Percentiles rank a stretch among this genome's conserved stretches.
These are phyloP conservation scores for Rotaria macrura DNA, from an alignment of 2,888 invertebrate species.

Conservation along the genomic window DNA sequence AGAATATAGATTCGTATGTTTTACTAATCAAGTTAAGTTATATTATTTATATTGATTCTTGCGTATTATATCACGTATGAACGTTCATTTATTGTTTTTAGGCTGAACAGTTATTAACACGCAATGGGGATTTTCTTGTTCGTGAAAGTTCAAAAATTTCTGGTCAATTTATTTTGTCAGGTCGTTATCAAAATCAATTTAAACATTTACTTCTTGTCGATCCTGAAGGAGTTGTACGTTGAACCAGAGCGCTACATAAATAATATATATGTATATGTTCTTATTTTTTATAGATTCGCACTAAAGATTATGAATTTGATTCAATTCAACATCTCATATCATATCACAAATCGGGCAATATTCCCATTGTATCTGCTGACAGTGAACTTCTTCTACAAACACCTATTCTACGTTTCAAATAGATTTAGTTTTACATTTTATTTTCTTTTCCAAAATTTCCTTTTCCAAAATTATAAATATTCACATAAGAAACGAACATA, in stretches of 20 bases:
- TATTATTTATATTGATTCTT: too few relatives aligned
- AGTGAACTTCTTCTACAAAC: conserved; percentile 77
- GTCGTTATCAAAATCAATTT: conserved; percentile 70
- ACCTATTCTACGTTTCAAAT: conserved; percentile 55
- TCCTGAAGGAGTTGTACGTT: conserved; percentile 85
- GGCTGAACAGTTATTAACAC: conserved; percentile 50
- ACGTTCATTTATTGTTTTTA: not conserved
- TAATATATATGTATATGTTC: not conserved
- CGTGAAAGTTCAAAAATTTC: conserved; percentile 80
- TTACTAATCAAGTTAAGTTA: too few relatives aligned
- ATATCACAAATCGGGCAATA: conserved; percentile 80
- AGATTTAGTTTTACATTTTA: not conserved
- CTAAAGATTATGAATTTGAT: conserved; percentile 75
- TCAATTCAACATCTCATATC: conserved; percentile 88
- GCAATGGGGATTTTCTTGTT: conserved; percentile 91
- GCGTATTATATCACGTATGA: too few relatives aligned
- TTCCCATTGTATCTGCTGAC: conserved; percentile 92
- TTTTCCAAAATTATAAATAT: not conserved
- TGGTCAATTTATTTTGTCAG: conserved; percentile 88
- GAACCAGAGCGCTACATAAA: too few relatives aligned
- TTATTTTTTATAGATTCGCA: conserved; percentile 65
- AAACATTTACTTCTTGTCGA: conserved; percentile 88
- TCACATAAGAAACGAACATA: not conserved
- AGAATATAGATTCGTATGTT: too few relatives aligned
- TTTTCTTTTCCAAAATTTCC: not conserved